These are phyloP conservation scores for Prionailurus viverrinus DNA, from an alignment of 2,113 vertebrate genomes.

Conservation along the genomic window DNA sequence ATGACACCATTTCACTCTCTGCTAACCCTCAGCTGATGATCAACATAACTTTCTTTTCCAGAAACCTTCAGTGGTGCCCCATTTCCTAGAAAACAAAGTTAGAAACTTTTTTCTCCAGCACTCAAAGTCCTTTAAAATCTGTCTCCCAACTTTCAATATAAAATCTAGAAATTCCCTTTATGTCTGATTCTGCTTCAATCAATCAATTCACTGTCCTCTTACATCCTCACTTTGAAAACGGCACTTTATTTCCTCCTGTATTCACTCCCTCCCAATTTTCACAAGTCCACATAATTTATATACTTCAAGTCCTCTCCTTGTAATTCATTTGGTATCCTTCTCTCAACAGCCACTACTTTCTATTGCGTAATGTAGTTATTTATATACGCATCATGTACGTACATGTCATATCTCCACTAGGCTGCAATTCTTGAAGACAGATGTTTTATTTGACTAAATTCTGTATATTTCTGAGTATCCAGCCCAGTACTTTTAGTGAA, in stretches of 20 bases:
- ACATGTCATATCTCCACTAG: background rate
- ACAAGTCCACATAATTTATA: background rate
- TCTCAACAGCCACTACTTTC: background rate
- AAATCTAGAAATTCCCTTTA: background rate
- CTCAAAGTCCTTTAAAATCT: slow-evolving; percentile 39
- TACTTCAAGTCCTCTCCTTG: background rate
- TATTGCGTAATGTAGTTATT: background rate
- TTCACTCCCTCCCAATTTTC: background rate
- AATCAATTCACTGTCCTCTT: background rate
- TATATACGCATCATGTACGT: too few relatives aligned
- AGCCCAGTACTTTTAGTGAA: background rate
- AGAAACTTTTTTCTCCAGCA: background rate
- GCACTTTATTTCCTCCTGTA: background rate
- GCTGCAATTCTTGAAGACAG: slow-evolving; percentile 3
- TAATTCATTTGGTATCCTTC: background rate
- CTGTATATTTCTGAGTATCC: background rate
- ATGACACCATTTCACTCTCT: background rate
- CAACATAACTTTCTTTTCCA: background rate
- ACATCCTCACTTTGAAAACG: background rate
- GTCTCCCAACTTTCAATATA: slow-evolving; percentile 1
- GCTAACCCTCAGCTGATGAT: background rate
- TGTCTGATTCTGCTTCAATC: background rate
- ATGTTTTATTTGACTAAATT: background rate
- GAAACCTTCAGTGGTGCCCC: background rate
- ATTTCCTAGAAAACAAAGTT: background rate